These are phyloP conservation scores for Thaumatotibia leucotreta DNA, from an alignment of 1,140 invertebrate genomes.

Conservation along the genomic window DNA sequence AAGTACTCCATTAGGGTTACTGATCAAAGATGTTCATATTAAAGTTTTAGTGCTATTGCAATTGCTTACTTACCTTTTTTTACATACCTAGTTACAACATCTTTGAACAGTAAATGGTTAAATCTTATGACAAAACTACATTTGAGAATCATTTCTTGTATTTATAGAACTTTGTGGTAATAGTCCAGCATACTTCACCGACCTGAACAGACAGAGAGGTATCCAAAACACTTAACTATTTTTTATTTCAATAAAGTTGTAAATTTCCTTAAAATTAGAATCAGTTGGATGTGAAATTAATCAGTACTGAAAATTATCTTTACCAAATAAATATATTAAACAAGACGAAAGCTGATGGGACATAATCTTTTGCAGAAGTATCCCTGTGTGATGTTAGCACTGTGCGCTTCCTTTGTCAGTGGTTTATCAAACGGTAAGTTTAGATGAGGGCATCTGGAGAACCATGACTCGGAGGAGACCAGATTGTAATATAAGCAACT, in stretches of 20 bases:
- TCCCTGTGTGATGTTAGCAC: conserved; percentile 76
- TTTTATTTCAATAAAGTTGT: conserved; percentile 47
- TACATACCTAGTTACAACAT: too few species aligned
- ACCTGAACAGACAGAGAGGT: conserved; percentile 76
- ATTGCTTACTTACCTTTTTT: too few species aligned
- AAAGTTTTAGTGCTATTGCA: conserved; percentile 13
- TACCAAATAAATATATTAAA: conserved; percentile 22
- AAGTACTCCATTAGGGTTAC: conserved; percentile 16
- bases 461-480: conserved; percentile 42
- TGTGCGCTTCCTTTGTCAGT: conserved; percentile 75
- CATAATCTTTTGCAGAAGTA: conserved; percentile 78
- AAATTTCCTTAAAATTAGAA: conserved; percentile 24
- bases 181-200: conserved; percentile 77
- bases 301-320: background rate
- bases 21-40: conserved; percentile 43
- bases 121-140: conserved; percentile 62
- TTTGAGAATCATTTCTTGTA: conserved; percentile 76
- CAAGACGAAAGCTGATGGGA: conserved; percentile 72
- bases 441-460: conserved; percentile 54
- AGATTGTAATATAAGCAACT: conserved; percentile 31
- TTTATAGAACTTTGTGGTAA: conserved; percentile 79
- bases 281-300: conserved; percentile 15
- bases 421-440: conserved; percentile 75
- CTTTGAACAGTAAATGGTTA: conserved; percentile 51
- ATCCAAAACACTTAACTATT: conserved; percentile 63